Evolutionary conservation across 2,888 invertebrate species (phyloP), one percentile per base, ranked within the genome.

Genomic region (Eupeodes luniger): DNA sequence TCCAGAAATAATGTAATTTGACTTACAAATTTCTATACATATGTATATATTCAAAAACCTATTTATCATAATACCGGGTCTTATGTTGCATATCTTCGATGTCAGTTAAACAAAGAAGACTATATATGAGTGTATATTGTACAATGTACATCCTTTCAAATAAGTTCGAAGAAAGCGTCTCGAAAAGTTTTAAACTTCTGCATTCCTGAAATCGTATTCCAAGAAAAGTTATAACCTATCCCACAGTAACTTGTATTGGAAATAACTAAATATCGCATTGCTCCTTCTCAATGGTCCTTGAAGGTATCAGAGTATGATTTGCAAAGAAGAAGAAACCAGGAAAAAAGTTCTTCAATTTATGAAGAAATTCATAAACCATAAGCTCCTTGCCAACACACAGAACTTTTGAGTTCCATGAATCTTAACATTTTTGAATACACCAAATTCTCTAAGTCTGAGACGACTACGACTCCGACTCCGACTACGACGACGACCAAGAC

Each of bases 351-450:
- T 34, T 59, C 12, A 40, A 40, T 6, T 4, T 16, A 27, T 59
- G 9, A 6, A 57, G 27, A 6, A 59, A 59, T 59, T 59, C 34
- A 34, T 59, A 34, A 59, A 59, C 34, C 57, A 59, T 59, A 59
- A 59, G 34, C 34, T 59, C 14, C 34, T 27, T 57, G 57, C 57
- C 34, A 59, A 34, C 27, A 27, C 2, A 34, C 27, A 27, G 12
- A 57, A 57, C 57, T 57, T 57, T 27, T 2, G 34, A 59, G 7
- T 59, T 59, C 34, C 2, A 34, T 14, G 12, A 59, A 59, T 27
- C 34, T 59, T 59, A 14, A 3, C 34, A 34, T 59, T 12, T 34
- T 9, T 12, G 57, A 2, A 11, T 12, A 14, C 6, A 27, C 12
- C 12, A 59, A 59, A 59, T 34, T 7, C 34, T 34, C 27, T 59